Percentiles rank a stretch among this genome's conserved stretches.
These are phyloP conservation scores for Aleiodes testaceus DNA, from an alignment of 2,888 invertebrate genomes.

Conservation along the genomic window DNA sequence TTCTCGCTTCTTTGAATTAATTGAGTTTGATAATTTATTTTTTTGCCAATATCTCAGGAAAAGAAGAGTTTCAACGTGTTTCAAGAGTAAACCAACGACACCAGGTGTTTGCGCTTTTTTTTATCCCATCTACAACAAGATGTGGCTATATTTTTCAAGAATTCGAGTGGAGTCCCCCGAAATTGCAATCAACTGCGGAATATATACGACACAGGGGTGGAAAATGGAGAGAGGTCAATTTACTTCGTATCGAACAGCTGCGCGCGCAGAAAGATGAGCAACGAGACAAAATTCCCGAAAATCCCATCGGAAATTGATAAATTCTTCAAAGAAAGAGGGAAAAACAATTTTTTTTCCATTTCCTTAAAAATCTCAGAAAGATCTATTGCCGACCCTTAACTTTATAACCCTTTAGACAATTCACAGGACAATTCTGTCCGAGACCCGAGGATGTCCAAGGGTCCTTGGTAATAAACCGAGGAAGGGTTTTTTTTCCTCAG, in stretches of 20 bases:
- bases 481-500: slow-evolving; percentile 52
- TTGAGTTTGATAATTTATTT: too few species aligned
- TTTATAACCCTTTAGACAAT: slow-evolving; percentile 54
- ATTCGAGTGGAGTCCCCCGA: slow-evolving; percentile 54
- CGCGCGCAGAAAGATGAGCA: slow-evolving; percentile 59
- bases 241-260: slow-evolving; percentile 63
- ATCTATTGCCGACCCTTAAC: slow-evolving; percentile 42
- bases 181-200: slow-evolving; percentile 46
- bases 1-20: too few species aligned
- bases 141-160: slow-evolving; percentile 44
- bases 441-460: slow-evolving; percentile 49
- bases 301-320: not conserved
- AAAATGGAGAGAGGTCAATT: slow-evolving; percentile 31
- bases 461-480: slow-evolving; percentile 61
- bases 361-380: slow-evolving; percentile 6
- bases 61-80: too few species aligned
- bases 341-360: slow-evolving; percentile 35
- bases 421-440: slow-evolving; percentile 43
- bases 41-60: too few species aligned
- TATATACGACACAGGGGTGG: slow-evolving; percentile 12
- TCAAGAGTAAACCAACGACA: slow-evolving; percentile 10
- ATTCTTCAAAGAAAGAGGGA: slow-evolving; percentile 33
- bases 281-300: not conserved
- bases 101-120: slow-evolving; percentile 52
- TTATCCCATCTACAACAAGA: slow-evolving; percentile 39